Conservation (phyloP, 2,888 invertebrate species). For the Opisthograptis luteolata region DNA sequence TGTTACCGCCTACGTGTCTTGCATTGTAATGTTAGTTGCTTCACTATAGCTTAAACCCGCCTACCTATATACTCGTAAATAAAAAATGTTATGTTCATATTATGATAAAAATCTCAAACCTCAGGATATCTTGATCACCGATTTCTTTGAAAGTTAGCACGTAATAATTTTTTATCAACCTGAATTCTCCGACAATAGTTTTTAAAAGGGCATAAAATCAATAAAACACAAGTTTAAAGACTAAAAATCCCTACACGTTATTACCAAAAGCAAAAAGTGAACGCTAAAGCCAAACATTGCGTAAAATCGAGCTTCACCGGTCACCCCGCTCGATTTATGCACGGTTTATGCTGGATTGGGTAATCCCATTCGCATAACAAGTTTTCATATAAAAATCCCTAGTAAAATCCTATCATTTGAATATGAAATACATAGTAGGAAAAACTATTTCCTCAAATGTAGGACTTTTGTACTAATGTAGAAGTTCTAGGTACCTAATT, state of each 20-base stretch:
- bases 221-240: no score
- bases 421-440: slow-evolving; percentile 10
- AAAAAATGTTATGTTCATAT: no score
- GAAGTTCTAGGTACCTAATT: no score
- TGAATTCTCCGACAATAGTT: no score
- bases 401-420: slow-evolving; percentile 22
- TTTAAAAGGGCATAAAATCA: no score
- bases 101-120: no score
- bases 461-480: no score
- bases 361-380: slow-evolving; percentile 45
- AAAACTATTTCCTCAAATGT: background rate
- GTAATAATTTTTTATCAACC: no score
- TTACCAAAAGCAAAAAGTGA: slow-evolving; percentile 9
- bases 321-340: slow-evolving; percentile 46
- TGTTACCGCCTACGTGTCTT: background rate
- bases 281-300: slow-evolving; percentile 21
- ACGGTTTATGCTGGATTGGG: slow-evolving; percentile 50
- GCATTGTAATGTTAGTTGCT: background rate
- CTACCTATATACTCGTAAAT: no score
- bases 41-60: no score
- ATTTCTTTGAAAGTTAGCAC: no score
- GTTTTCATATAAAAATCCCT: slow-evolving; percentile 32
- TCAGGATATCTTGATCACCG: no score
- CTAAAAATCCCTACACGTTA: background rate
- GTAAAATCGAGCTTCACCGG: slow-evolving; percentile 37